Base-by-base conservation (phyloP, 2,797 vertebrate genomes). In the Eulemur coronatus region DNA sequence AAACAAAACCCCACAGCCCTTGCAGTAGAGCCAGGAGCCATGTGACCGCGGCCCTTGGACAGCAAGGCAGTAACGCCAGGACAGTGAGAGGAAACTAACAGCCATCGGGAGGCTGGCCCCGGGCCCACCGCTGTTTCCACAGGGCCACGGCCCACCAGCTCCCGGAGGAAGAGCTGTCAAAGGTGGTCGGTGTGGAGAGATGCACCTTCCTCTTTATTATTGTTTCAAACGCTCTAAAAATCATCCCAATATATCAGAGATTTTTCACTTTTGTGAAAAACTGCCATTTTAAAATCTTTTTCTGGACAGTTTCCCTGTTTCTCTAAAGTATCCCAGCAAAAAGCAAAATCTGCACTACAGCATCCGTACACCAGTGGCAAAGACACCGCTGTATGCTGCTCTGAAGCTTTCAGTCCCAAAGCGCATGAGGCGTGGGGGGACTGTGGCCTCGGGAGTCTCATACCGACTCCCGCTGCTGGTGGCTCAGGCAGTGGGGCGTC, bases 281-380 rank as follows among this genome's bases (percentile, higher is more conserved):
- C 30, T 50, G 35, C 20, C 22, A 38, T 33, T 33, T 57, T 52
- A 48, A 52, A 79, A 78, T 41, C 1, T 43, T 72, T 52, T 76
- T 43, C 55, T 76, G 38, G 30, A 69, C 7, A 50, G 50, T 70
- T 10, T 82, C n/a, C 67, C 35, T 81, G 50, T 15, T 61, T 86
- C 72, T 78, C 86, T 57, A 43, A 52, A 4, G 7, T 48, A 17
- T 57, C 76, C 46, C 48, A 52, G 72, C 9, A 48, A 84, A 84
- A 50, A 78, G 2, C 20, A 30, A 69, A 69, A 55, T 14, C 26
- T 41, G 38, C 13, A 24, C 48, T 24, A 4, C 1, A 2, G 12
- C 5, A 1, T 41, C 46, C 0, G 0, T 4, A 22, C 0, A 0
- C 5, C 43, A 6, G 65, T 4, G 17, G 22, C 35, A 43, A 26